These are phyloP conservation scores for Salpingus planirostris DNA, from an alignment of 2,888 invertebrate genomes.

Conservation along the genomic window DNA sequence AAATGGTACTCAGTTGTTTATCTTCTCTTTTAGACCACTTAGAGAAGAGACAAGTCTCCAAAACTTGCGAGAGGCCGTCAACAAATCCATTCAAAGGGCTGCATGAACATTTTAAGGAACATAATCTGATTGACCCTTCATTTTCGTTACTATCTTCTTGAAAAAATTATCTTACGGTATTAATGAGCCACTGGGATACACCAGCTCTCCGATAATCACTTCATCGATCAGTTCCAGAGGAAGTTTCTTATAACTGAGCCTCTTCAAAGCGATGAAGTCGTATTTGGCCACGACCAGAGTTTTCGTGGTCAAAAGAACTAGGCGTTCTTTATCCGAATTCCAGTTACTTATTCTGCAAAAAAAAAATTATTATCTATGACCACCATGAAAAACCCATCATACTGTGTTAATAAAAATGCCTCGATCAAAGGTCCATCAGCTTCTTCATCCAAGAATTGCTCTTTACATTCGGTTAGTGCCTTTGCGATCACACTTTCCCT, in stretches of 20 bases:
- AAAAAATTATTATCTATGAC: constrained; percentile 3
- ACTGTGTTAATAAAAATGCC: constrained; percentile 77
- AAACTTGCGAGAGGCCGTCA: constrained; percentile 57
- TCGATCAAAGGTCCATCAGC: constrained; percentile 63
- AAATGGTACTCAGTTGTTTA: constrained; percentile 43
- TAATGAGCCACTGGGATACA: constrained; percentile 72
- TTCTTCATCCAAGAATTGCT: constrained; percentile 53
- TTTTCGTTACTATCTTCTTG: too few relatives aligned
- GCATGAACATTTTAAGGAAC: too few relatives aligned
- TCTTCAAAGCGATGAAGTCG: constrained; percentile 74
- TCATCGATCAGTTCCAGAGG: constrained; percentile 61
- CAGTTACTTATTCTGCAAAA: constrained; percentile 70
- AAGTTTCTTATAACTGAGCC: constrained; percentile 62
- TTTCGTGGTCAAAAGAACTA: constrained; percentile 65
- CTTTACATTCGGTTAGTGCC: constrained; percentile 63
- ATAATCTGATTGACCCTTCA: too few relatives aligned
- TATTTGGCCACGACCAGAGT: constrained; percentile 68
- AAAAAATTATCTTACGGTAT: too few relatives aligned
- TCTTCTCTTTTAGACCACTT: constrained; percentile 45
- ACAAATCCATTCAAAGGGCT: too few relatives aligned
- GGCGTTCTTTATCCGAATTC: constrained; percentile 78
- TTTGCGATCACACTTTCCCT: constrained; percentile 64
- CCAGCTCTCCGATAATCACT: constrained; percentile 64
- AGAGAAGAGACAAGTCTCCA: constrained; percentile 60
- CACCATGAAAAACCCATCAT: constrained; percentile 36